Conservation (phyloP, 2,888 invertebrate genomes). For the Odontocolon sp. region DNA sequence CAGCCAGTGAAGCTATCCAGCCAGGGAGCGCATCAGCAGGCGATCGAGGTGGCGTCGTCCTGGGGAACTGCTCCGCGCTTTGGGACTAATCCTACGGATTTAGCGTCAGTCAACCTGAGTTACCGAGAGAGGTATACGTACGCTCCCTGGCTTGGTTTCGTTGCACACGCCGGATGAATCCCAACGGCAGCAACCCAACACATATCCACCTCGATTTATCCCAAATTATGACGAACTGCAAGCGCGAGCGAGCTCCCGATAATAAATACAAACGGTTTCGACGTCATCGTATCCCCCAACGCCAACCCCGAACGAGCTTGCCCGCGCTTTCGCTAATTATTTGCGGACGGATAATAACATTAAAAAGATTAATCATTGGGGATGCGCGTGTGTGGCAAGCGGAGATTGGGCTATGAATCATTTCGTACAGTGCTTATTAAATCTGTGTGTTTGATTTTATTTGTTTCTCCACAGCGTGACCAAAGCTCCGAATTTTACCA, state of each 20-base stretch:
- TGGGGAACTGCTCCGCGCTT: conserved; percentile 35
- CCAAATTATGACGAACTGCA: conserved; percentile 76
- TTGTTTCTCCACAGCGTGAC: too few species aligned
- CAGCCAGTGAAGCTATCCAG: too few species aligned
- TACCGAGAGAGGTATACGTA: conserved; percentile 68
- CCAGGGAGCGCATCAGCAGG: conserved; percentile 46
- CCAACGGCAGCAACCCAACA: conserved; percentile 9
- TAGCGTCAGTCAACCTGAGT: conserved; percentile 78
- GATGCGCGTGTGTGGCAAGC: background rate
- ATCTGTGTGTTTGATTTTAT: background rate
- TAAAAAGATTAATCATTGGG: conserved; percentile 35
- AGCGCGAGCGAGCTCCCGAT: conserved; percentile 35
- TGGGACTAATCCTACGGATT: conserved; percentile 75
- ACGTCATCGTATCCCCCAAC: background rate
- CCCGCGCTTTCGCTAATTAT: conserved; percentile 40
- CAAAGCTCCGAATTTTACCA: too few species aligned
- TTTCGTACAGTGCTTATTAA: background rate
- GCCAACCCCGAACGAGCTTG: conserved; percentile 11
- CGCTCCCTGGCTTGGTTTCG: conserved; percentile 20
- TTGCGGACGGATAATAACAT: conserved; percentile 35
- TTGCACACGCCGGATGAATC: conserved; percentile 29
- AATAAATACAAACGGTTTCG: conserved; percentile 60
- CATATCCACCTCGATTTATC: conserved; percentile 70
- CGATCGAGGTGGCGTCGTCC: conserved; percentile 27
- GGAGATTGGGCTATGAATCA: conserved; percentile 28